These are phyloP conservation scores for Pseudolaguvia tuberculata DNA, from an alignment of 2,113 vertebrate species.

Conservation along the genomic window DNA sequence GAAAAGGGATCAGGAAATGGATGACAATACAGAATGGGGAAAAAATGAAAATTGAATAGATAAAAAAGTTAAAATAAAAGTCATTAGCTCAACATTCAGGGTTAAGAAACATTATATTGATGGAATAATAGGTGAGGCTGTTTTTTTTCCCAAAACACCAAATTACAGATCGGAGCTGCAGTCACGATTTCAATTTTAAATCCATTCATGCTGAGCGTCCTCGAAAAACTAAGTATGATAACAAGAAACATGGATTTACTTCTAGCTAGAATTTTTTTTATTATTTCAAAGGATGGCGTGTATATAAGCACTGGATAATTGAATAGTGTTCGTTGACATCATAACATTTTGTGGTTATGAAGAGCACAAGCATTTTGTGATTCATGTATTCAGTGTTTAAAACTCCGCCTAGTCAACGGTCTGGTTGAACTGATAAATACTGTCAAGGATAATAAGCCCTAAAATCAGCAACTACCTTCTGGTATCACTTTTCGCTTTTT, in stretches of 20 bases:
- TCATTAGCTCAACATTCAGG: not conserved
- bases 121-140: not conserved
- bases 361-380: no score
- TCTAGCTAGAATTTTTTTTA: not conserved
- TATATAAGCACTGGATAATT: no score
- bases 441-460: not conserved
- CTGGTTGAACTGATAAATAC: not conserved
- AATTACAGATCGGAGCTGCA: not conserved
- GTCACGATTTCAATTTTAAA: not conserved
- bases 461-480: not conserved
- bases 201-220: not conserved
- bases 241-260: not conserved
- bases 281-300: no score
- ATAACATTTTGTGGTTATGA: not conserved
- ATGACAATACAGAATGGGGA: not conserved
- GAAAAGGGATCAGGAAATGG: conserved; percentile 8
- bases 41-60: not conserved
- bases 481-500: not conserved
- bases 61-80: not conserved
- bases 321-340: not conserved
- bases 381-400: not conserved
- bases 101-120: not conserved
- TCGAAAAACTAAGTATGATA: not conserved
- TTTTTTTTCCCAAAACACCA: no score
- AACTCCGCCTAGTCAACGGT: not conserved